Evolutionary conservation across 2,888 invertebrate genomes (phyloP), one percentile per base, ranked within the genome.

Genomic region (Cryptophagus acutangulus): DNA sequence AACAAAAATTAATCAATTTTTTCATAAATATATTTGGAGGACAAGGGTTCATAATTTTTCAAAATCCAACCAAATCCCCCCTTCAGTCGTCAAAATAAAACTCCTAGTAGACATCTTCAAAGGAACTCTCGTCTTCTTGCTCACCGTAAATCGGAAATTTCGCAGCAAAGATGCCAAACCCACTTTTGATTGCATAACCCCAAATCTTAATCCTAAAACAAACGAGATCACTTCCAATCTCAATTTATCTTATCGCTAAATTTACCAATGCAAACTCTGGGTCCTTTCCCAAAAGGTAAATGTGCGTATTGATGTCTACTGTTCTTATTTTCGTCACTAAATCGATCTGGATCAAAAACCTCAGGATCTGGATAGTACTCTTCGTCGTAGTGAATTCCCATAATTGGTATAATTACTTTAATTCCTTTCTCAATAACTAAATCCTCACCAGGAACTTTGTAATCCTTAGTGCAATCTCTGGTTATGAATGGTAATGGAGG

Each of bases 241-340:
- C 13, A 34, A 17, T 15, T 10, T 4, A 41, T 25, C n/a, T 38
- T 31, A n/a, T 9, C 15, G 6, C 17, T 33, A 33, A 25, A 28
- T 38, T 20, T 36, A 51, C 51, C 51, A 38, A 51, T 51, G 20
- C 51, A 51, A 13, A 42, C 36, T 25, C 53, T 41, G 6, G 49
- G 51, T 3, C 53, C 53, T 40, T 51, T 48, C 1, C 53, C 54
- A 34, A 52, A 54, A 1, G 51, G 48, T 8, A 55, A 29, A 35
- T 47, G 36, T 1, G 51, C 41, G 18, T 47, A 52, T 6, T 29
- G 45, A 34, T 45, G 38, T 17, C 34, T 46, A 1, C 13, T 12
- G 3, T 38, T n/a, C 17, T 45, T 49, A 5, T 49, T 52, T 29
- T 45, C 52, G 3, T 46, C 46, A 10, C 14, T 42, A 45, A 52